These are phyloP conservation scores for Scaptomyza tumidula DNA, from an alignment of 2,888 invertebrate genomes.

Conservation along the genomic window DNA sequence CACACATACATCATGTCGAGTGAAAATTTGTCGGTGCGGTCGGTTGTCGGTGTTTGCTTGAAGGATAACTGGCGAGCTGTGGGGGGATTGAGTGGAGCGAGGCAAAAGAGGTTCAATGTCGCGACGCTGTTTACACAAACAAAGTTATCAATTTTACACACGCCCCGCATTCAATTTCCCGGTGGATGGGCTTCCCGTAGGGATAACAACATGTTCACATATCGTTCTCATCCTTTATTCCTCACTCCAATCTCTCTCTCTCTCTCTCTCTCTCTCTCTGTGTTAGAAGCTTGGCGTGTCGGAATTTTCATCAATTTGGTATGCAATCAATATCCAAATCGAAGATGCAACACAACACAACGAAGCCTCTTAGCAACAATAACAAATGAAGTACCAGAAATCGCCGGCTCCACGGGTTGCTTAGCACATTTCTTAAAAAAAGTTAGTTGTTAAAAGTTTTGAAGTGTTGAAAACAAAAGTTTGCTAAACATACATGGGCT, in stretches of 20 bases:
- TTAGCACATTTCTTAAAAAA: slow-evolving; percentile 25
- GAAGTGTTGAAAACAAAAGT: slow-evolving; percentile 13
- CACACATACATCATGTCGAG: slow-evolving; percentile 68
- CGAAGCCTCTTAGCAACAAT: slow-evolving; percentile 62
- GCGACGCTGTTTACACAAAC: slow-evolving; percentile 79
- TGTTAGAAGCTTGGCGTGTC: slow-evolving; percentile 24
- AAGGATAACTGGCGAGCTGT: neutral
- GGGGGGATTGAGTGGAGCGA: neutral
- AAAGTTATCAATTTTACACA: slow-evolving; percentile 79
- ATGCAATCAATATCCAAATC: slow-evolving; percentile 83
- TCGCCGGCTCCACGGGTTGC: slow-evolving; percentile 28
- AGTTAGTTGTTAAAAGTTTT: slow-evolving; percentile 12
- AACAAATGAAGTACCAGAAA: slow-evolving; percentile 44
- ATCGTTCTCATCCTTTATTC: slow-evolving; percentile 16
- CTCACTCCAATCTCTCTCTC: neutral
- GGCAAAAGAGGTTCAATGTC: slow-evolving; percentile 52
- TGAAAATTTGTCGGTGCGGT: slow-evolving; percentile 60
- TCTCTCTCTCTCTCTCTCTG: neutral
- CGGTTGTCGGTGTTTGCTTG: neutral
- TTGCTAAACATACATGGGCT: neutral
- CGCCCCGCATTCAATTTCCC: slow-evolving; percentile 66
- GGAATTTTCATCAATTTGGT: slow-evolving; percentile 77
- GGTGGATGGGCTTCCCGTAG: slow-evolving; percentile 52
- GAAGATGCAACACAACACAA: slow-evolving; percentile 51
- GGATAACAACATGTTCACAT: slow-evolving; percentile 60